These are phyloP conservation scores for Diuraphis noxia DNA, from an alignment of 1,140 invertebrate genomes.

Conservation along the genomic window DNA sequence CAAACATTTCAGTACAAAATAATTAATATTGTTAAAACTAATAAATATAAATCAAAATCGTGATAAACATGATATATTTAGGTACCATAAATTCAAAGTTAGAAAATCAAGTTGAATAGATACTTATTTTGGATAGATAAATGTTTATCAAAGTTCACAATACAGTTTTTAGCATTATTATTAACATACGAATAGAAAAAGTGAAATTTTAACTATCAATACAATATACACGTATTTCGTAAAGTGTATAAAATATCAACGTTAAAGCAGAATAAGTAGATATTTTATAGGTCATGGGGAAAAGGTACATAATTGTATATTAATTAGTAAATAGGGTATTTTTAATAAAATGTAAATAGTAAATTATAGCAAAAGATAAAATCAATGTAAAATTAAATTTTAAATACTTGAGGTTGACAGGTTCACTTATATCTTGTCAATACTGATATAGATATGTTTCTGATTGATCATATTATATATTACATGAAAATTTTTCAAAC, in stretches of 20 bases:
- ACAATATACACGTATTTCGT: not conserved
- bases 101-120: not conserved
- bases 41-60: not conserved
- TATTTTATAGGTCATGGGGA: not conserved
- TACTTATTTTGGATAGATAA: not conserved
- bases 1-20: not conserved
- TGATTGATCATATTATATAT: not conserved
- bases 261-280: too few species aligned
- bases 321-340: not conserved
- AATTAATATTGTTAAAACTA: not conserved
- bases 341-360: not conserved
- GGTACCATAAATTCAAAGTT: not conserved
- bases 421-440: not conserved
- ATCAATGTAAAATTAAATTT: not conserved
- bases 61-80: slow-evolving; percentile 2
- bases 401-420: not conserved
- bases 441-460: not conserved
- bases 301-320: not conserved
- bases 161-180: not conserved
- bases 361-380: too few species aligned
- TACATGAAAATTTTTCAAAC: not conserved
- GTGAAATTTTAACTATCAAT: not conserved
- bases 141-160: not conserved
- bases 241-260: not conserved
- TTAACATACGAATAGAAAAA: not conserved